Base-by-base conservation (phyloP, 2,888 invertebrate genomes). In the Lithophane leautieri region DNA sequence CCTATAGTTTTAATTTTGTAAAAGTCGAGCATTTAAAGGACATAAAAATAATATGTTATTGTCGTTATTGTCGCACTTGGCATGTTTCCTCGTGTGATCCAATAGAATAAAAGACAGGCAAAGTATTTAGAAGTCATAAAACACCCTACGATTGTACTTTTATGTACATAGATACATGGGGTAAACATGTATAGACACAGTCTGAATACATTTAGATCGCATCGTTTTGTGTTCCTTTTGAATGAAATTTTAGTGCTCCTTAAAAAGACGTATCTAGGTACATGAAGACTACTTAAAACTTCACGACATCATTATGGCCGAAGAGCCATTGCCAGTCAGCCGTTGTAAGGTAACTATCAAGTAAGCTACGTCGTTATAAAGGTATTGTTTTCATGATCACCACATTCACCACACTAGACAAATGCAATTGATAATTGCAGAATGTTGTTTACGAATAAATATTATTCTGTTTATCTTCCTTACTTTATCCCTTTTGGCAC, bases 111-210 rank as follows among this genome's bases (percentile, higher is more conserved):
- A 22, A 54, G 40, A 66, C 6, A 1, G 8, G 63, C 11, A 56
- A 62, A 52, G 25, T 58, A 60, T 52, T 28, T 40, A 25, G 1
- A 42, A 16, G 11, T 66, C 54, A 8, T 61, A 78, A 70, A 70
- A 40, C 40, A 66, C 44, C 12, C 52, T 22, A 16, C 52, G 19
- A 54, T 66, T 73, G 16, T 61, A 61, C 1, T 73, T 44, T 54
- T 34, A 73, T 34, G 16, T 56, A 16, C 4, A 47, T n/a, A 62
- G 0, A 68, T 16, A 34, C 0, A 34, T 34, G 34, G 34, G 14
- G 19, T 65, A 22, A 34, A 73, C 50, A 44, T 44, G 0, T 25
- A n/a, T 11, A n/a, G 63, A 42, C 47, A n/a, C 11, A 16, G 19
- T 19, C 1, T 28, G 22, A 12, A 16, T 73, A 73, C 40, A 73